phyloP scores from a whole-genome alignment of 2,797 vertebrate genomes.

The Neoniphon sammara region DNA sequence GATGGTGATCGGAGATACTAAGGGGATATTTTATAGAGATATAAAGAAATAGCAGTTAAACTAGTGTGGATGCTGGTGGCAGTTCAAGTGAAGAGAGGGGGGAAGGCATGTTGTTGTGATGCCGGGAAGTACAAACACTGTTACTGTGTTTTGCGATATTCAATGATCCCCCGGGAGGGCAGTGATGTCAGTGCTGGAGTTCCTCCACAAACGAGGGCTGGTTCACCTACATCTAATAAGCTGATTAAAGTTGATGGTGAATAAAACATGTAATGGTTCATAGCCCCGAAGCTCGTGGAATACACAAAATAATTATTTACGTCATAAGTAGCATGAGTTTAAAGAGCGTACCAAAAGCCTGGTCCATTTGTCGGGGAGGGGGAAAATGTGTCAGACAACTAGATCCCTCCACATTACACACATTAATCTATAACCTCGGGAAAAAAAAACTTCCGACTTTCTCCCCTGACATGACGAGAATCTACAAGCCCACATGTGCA shows the following conservation, averaged over 20 bases:
- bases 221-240: conserved; percentile 40
- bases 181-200: conserved; percentile 63
- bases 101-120: conserved; percentile 50
- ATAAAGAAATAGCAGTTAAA: conserved; percentile 59
- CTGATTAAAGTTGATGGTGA: conserved; percentile 58
- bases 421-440: conserved; percentile 51
- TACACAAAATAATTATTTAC: conserved; percentile 16
- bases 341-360: conserved; percentile 26
- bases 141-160: conserved; percentile 30
- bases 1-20: conserved; percentile 37
- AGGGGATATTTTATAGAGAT: conserved; percentile 53
- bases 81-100: conserved; percentile 46
- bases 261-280: conserved; percentile 28
- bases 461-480: conserved; percentile 60
- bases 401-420: conserved; percentile 13
- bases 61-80: conserved; percentile 29
- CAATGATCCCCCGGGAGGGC: conserved; percentile 61
- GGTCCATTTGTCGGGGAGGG: conserved; percentile 44
- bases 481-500: conserved; percentile 59
- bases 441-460: conserved; percentile 68
- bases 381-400: conserved; percentile 47
- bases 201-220: conserved; percentile 42
- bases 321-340: conserved; percentile 45
- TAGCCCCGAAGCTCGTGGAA: conserved; percentile 40
- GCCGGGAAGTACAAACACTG: conserved; percentile 43